These are phyloP conservation scores for Drosophila heteroneura DNA, from an alignment of 2,888 invertebrate genomes.

Conservation along the genomic window DNA sequence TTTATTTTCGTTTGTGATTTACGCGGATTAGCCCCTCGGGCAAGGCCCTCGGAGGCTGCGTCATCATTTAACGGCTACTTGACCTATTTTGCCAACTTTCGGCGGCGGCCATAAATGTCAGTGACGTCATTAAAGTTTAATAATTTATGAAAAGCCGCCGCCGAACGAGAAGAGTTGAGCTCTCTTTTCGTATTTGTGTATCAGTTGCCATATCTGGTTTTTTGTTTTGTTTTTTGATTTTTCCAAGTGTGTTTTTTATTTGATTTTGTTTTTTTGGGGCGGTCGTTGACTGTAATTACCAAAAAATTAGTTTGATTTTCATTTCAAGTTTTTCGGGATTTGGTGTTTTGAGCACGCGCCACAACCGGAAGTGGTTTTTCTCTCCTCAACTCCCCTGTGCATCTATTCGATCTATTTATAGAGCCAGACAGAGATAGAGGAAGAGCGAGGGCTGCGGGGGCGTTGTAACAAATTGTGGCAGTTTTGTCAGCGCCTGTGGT, in stretches of 20 bases:
- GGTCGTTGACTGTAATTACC: slow-evolving; percentile 64
- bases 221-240: neutral
- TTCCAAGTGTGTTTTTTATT: slow-evolving; percentile 30
- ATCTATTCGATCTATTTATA: slow-evolving; percentile 53
- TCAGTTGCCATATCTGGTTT: slow-evolving; percentile 11
- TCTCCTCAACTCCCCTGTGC: slow-evolving; percentile 19
- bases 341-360: slow-evolving; percentile 68
- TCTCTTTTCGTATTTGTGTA: slow-evolving; percentile 28
- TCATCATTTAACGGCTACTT: slow-evolving; percentile 68
- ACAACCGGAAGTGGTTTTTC: slow-evolving; percentile 69
- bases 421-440: neutral
- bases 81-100: slow-evolving; percentile 79
- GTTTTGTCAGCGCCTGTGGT: slow-evolving; percentile 74
- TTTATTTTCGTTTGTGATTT: slow-evolving; percentile 81
- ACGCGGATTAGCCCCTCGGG: slow-evolving; percentile 65
- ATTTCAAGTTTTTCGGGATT: slow-evolving; percentile 58
- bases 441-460: slow-evolving; percentile 30
- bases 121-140: slow-evolving; percentile 73
- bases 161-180: slow-evolving; percentile 8
- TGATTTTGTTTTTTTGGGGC: slow-evolving; percentile 5
- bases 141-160: slow-evolving; percentile 73
- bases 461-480: slow-evolving; percentile 53
- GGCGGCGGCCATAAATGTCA: slow-evolving; percentile 76
- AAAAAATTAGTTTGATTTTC: slow-evolving; percentile 75
- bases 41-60: slow-evolving; percentile 52